Base-by-base conservation (phyloP, 2,113 vertebrate species). In the Zosterops pallidus region DNA sequence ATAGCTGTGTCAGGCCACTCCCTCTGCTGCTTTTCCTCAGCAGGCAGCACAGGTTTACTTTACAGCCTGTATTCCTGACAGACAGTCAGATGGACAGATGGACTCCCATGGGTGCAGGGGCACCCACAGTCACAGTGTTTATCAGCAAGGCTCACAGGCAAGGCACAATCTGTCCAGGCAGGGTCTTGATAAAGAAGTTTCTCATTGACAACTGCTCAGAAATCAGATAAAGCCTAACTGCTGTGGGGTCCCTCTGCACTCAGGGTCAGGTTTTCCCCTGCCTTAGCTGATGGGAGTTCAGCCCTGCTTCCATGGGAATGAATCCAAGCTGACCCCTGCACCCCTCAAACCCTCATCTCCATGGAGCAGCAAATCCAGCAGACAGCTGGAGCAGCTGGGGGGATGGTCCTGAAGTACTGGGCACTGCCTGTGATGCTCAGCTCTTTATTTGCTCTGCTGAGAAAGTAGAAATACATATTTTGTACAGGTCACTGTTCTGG, bases 1-100 rank as follows among this genome's bases (percentile, higher is more conserved):
- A 1, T 1, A 39, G 23, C n/a, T 3, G 3, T 3, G 3, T 17
- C 8, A 9, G 29, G n/a, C 5, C 2, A 0, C 13, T 37, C 31
- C 31, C 33, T 50, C 55, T 68, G 49, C 46, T 72, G 69, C 41
- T 69, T 53, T 78, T 56, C 39, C 59, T 86, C 9, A 3, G 44
- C 42, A 2, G 14, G 24, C 28, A 90, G 33, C 3, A 0, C 74
- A 26, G 35, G n/a, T 74, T 84, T 64, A 7, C n/a, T 60, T 26
- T 33, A 55, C 55, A 77, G 72, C 18, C 26, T 33, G 15, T 50
- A 1, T 21, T 84, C 47, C 55, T 7, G 1, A n/a, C 41, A 35
- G 67, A 50, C 42, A 57, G 31, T 16, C 10, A 19, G 75, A 28
- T 7, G 11, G 78, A 23, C 9, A 8, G 79, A 71, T 37, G 28